Evolutionary conservation across 2,797 vertebrate genomes (phyloP).

Genomic region (Toxotes lorentzi): DNA sequence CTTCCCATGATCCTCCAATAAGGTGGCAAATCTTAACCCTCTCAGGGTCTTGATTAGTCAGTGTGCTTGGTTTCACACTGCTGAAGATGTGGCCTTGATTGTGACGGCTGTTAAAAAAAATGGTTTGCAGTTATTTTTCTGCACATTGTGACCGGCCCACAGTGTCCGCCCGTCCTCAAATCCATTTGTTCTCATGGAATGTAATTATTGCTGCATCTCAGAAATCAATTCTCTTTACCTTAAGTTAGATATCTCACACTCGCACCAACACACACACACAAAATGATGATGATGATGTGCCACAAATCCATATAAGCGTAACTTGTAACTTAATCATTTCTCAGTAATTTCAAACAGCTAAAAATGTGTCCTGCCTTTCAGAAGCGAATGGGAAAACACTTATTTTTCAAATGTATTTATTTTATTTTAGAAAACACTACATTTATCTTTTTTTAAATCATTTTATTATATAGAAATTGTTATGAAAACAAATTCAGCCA

Average conservation of each 20-base stretch:
- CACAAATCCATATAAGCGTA: not conserved
- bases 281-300: not conserved
- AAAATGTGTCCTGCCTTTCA: too few relatives aligned
- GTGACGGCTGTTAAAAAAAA: conserved; percentile 47
- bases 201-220: conserved; percentile 73
- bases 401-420: too few relatives aligned
- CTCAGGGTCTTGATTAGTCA: conserved; percentile 65
- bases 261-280: not conserved
- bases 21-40: conserved; percentile 64
- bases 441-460: too few relatives aligned
- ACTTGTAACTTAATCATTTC: not conserved
- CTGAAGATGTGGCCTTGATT: conserved; percentile 68
- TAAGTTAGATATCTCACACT: conserved; percentile 39
- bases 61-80: conserved; percentile 53
- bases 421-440: too few relatives aligned
- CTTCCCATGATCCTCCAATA: conserved; percentile 45
- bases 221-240: conserved; percentile 74
- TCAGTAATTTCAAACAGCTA: not conserved
- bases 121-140: conserved; percentile 56
- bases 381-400: too few relatives aligned
- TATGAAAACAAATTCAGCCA: not conserved
- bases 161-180: conserved; percentile 41
- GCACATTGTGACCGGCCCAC: conserved; percentile 21
- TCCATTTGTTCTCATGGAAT: conserved; percentile 69
- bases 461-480: not conserved